phyloP scores from a whole-genome alignment of 23 tunicate genomes.

The Ciona savignyi region DNA sequence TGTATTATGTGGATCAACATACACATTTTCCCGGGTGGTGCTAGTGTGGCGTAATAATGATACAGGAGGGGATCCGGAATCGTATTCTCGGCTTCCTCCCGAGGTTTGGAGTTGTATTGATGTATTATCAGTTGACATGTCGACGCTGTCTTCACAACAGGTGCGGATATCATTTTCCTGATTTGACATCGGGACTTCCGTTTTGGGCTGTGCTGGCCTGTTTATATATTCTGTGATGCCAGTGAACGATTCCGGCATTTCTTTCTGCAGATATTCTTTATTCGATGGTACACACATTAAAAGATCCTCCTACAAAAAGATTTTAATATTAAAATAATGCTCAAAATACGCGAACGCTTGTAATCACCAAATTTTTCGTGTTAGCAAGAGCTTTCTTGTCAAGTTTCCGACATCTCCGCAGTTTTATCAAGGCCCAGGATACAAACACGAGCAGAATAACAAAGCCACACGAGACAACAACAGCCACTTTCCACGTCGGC shows the following conservation, averaged over 20 bases:
- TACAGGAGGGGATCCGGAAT: not conserved
- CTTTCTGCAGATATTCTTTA: not conserved
- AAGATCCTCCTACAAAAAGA: not conserved
- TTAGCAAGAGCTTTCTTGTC: not conserved
- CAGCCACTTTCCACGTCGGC: not conserved
- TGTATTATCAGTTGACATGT: not conserved
- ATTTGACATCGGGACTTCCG: not conserved
- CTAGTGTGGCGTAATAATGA: not conserved
- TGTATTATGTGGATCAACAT: too few species aligned
- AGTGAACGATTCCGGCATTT: not conserved
- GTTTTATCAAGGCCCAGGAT: not conserved
- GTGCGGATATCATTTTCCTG: not conserved
- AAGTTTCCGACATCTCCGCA: not conserved
- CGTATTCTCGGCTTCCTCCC: not conserved
- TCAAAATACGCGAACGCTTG: not conserved
- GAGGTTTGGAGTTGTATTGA: not conserved
- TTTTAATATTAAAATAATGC: not conserved
- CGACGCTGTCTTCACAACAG: not conserved
- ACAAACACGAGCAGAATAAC: not conserved
- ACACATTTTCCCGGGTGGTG: not conserved
- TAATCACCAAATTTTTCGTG: not conserved
- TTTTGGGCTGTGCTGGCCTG: too few species aligned
- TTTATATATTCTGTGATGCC: not conserved
- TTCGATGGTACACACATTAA: not conserved
- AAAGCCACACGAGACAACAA: not conserved